Conservation (phyloP, 2,888 invertebrate genomes). For the Drosophila setosimentum region DNA sequence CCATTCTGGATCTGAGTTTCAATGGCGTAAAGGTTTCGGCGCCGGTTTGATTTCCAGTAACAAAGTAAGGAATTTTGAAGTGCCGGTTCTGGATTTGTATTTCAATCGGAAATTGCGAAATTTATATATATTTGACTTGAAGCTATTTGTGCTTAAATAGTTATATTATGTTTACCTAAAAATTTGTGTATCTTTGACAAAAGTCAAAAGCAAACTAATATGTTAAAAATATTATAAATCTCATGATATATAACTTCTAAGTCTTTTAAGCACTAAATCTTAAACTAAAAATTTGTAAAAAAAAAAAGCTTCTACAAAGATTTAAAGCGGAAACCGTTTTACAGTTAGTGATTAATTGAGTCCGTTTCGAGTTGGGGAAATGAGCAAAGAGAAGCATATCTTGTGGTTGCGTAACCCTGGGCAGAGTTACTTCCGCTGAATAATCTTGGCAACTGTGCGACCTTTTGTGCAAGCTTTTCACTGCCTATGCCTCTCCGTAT, state of each 20-base stretch:
- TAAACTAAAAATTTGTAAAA: no score
- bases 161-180: neutral
- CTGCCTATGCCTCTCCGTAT: slow-evolving; percentile 63
- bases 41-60: neutral
- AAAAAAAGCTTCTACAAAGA: neutral
- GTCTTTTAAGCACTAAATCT: neutral
- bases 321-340: neutral
- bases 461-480: slow-evolving; percentile 10
- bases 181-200: neutral
- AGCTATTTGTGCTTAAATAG: neutral
- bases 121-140: neutral
- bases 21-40: neutral
- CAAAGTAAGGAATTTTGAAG: neutral
- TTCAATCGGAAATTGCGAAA: neutral
- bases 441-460: slow-evolving; percentile 34
- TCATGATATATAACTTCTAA: neutral
- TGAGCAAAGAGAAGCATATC: neutral
- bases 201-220: neutral
- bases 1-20: neutral
- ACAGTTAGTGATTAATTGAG: slow-evolving; percentile 48
- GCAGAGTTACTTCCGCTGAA: slow-evolving; percentile 46
- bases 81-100: neutral
- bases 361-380: slow-evolving; percentile 14
- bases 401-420: slow-evolving; percentile 31
- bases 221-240: neutral